A percentile compares a stretch with the other conserved stretches of the same genome.
Evolutionary conservation across 2,113 vertebrate species (phyloP).

Genomic region (Hydropotes inermis): DNA sequence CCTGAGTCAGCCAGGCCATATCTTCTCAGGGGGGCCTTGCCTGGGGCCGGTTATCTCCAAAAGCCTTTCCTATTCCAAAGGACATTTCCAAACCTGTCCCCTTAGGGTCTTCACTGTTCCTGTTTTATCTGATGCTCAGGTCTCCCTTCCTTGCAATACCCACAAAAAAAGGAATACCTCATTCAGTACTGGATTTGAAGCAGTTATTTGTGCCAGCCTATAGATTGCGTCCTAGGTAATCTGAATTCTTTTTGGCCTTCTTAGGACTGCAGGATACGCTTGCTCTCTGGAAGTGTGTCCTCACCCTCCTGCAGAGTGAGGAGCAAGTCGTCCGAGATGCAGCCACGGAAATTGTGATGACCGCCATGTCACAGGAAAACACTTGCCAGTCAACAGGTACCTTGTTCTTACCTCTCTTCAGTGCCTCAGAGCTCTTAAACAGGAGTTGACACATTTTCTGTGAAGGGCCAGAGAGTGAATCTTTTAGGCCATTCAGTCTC

Average conservation of each 20-base stretch:
- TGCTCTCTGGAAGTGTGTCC: slow-evolving; percentile 89
- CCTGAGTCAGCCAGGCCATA: not conserved
- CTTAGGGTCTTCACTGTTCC: not conserved
- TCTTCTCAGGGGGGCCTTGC: not conserved
- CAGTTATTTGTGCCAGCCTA: not conserved
- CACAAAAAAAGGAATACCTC: not conserved
- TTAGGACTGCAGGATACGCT: slow-evolving; percentile 88
- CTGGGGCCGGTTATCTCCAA: not conserved
- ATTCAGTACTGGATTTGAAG: not conserved
- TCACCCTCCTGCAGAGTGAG: slow-evolving; percentile 93
- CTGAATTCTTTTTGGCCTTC: not conserved
- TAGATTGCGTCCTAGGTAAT: not conserved
- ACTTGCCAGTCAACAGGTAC: slow-evolving; percentile 80
- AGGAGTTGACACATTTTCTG: not conserved
- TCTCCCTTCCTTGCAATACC: not conserved
- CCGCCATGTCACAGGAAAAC: slow-evolving; percentile 80
- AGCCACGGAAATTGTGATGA: slow-evolving; percentile 86
- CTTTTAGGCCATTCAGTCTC: not conserved
- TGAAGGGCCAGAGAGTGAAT: not conserved
- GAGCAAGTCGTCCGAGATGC: slow-evolving; percentile 88
- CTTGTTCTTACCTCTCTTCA: not conserved
- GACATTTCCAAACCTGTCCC: not conserved
- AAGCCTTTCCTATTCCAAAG: not conserved
- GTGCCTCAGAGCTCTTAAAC: not conserved
- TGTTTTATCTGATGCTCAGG: not conserved